These are phyloP conservation scores for Pterocles orientalis DNA, from an alignment of 2,113 vertebrate genomes.

Conservation along the genomic window DNA sequence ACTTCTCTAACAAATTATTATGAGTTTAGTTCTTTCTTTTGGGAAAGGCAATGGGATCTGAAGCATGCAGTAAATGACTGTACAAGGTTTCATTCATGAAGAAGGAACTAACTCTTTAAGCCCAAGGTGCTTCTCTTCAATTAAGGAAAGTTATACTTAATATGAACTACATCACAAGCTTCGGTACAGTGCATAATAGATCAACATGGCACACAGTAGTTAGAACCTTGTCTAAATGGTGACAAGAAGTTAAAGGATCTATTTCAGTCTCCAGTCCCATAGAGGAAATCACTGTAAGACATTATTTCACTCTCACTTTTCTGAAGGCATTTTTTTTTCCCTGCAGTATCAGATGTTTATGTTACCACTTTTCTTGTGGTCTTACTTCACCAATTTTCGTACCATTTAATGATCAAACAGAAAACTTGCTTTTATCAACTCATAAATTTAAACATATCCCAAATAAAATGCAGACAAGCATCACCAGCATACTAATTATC, in stretches of 20 bases:
- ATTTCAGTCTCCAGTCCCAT: conserved; percentile 30
- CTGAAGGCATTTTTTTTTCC: conserved; percentile 8
- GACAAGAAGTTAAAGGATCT: conserved; percentile 43
- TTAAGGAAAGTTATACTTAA: conserved; percentile 39
- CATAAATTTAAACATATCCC: conserved; percentile 58
- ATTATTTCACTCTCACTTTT: conserved; percentile 18
- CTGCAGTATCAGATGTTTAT: conserved; percentile 33
- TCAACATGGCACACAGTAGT: conserved; percentile 29
- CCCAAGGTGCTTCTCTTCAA: conserved; percentile 15
- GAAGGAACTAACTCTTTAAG: background rate
- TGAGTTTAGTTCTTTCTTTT: background rate
- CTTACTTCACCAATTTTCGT: conserved; percentile 57
- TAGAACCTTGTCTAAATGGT: conserved; percentile 34
- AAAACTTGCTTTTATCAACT: conserved; percentile 53
- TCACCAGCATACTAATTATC: conserved; percentile 54
- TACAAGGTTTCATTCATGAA: conserved; percentile 52
- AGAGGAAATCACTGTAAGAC: conserved; percentile 16
- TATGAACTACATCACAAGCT: background rate
- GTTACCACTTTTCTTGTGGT: background rate
- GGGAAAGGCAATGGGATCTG: background rate
- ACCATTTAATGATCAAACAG: conserved; percentile 56
- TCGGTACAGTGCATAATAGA: background rate
- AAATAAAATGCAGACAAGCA: conserved; percentile 57
- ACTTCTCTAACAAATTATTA: background rate
- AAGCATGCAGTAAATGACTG: background rate